Evolutionary conservation across 2,888 invertebrate genomes (phyloP).

Genomic region (Harpalus rubripes): DNA sequence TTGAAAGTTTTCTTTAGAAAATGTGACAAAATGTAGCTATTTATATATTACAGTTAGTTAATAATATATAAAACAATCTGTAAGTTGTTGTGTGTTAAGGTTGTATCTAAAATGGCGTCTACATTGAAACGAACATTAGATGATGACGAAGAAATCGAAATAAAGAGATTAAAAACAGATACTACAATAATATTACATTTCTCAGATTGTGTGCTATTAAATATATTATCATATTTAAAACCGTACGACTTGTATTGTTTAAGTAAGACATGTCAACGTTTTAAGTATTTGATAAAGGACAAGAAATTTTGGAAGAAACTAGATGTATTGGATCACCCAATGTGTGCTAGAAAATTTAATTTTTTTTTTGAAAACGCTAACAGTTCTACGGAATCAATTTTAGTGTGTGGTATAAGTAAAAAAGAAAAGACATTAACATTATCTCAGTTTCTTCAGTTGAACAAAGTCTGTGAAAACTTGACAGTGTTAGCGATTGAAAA

Average conservation of each 20-base stretch:
- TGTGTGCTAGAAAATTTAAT: slow-evolving; percentile 72
- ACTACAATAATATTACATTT: slow-evolving; percentile 68
- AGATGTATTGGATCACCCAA: slow-evolving; percentile 72
- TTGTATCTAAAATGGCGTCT: slow-evolving; percentile 54
- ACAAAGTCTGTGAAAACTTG: slow-evolving; percentile 69
- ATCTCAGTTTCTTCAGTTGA: slow-evolving; percentile 58
- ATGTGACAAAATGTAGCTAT: background rate
- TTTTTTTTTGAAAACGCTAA: slow-evolving; percentile 72
- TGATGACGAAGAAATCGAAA: background rate
- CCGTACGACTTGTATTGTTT: slow-evolving; percentile 73
- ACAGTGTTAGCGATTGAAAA: slow-evolving; percentile 75
- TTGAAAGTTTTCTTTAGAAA: background rate
- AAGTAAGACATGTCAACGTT: slow-evolving; percentile 72
- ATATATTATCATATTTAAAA: slow-evolving; percentile 73
- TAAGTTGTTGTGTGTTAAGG: background rate
- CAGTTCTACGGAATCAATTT: slow-evolving; percentile 70
- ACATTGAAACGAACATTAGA: slow-evolving; percentile 3
- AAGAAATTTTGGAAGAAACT: slow-evolving; percentile 73
- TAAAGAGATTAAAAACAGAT: slow-evolving; percentile 34
- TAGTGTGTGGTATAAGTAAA: slow-evolving; percentile 66
- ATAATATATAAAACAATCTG: background rate
- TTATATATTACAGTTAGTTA: background rate
- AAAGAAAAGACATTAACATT: slow-evolving; percentile 51
- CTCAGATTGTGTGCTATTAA: slow-evolving; percentile 73
- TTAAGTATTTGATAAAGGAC: slow-evolving; percentile 72